A percentile compares a stretch with the other conserved stretches of the same genome.
Conservation (phyloP, 1,140 invertebrate genomes). For the Drosophila equinoxialis region DNA sequence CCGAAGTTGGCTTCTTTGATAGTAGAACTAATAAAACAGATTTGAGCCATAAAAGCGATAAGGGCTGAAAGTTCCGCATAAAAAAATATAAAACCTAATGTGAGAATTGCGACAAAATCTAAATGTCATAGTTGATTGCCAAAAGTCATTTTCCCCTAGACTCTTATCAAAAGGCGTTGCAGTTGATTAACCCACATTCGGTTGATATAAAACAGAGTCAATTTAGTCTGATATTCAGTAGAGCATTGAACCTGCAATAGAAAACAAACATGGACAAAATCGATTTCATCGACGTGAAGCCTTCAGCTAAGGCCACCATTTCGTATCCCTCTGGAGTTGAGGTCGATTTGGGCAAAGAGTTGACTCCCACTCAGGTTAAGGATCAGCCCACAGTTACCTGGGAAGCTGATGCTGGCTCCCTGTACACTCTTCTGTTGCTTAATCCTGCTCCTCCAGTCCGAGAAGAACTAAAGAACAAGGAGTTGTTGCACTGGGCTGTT, state of each 20-base stretch:
- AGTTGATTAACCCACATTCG: constrained; percentile 47
- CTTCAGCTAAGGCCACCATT: constrained; percentile 84
- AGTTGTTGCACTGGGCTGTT: constrained; percentile 96
- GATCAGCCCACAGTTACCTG: constrained; percentile 87
- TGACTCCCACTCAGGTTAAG: constrained; percentile 90
- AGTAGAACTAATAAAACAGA: too few species aligned
- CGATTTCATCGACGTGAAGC: constrained; percentile 86
- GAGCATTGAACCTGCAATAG: constrained; percentile 16
- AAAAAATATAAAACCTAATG: too few species aligned
- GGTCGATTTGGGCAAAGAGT: constrained; percentile 89
- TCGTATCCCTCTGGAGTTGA: constrained; percentile 85
- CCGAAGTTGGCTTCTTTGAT: too few species aligned
- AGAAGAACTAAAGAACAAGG: constrained; percentile 89
- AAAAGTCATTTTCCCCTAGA: too few species aligned
- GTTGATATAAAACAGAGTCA: constrained; percentile 51
- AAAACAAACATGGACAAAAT: constrained; percentile 67
- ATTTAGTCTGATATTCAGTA: constrained; percentile 50
- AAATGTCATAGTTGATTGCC: too few species aligned
- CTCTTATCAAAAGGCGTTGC: too few species aligned
- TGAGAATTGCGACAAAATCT: too few species aligned
- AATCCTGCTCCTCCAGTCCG: constrained; percentile 96
- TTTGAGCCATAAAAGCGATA: too few species aligned
- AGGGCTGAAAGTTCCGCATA: too few species aligned
- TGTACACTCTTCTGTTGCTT: constrained; percentile 92
- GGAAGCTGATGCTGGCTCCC: constrained; percentile 85